A percentile compares a stretch with the other conserved stretches of the same genome.
These are phyloP conservation scores for Ispidina picta DNA, from an alignment of 2,797 vertebrate genomes.

Conservation along the genomic window DNA sequence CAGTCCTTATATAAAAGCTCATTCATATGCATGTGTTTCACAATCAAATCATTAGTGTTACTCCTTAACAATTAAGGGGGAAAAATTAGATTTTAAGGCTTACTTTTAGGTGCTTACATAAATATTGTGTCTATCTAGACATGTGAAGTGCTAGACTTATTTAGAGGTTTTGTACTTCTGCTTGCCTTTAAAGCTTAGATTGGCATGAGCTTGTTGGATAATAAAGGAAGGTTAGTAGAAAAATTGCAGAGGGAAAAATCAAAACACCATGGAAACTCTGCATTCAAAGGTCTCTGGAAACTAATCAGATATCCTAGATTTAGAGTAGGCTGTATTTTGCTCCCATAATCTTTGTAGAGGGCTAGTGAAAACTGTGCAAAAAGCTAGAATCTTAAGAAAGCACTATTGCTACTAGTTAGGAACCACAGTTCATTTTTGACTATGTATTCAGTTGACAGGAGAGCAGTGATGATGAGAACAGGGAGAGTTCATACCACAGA, in stretches of 20 bases:
- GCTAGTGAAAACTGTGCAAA: neutral
- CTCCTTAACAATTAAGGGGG: conserved; percentile 15
- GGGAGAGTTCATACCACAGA: neutral
- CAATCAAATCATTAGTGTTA: conserved; percentile 1
- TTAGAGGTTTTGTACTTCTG: neutral
- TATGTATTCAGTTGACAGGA: neutral
- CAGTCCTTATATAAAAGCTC: neutral
- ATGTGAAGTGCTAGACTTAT: neutral
- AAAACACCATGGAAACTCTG: neutral
- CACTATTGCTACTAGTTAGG: neutral
- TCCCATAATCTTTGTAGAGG: neutral
- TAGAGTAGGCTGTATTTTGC: neutral
- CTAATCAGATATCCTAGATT: neutral
- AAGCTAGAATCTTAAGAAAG: neutral
- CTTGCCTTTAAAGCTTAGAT: neutral
- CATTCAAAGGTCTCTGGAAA: neutral
- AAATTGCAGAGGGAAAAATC: conserved; percentile 1
- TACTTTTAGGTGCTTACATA: neutral
- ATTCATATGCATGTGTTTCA: conserved; percentile 27
- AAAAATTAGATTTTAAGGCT: neutral
- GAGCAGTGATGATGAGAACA: neutral
- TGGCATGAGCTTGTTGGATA: neutral
- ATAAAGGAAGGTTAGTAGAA: neutral
- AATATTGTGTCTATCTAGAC: neutral
- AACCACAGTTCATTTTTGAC: neutral